Percentiles rank a stretch among this genome's conserved stretches.
Evolutionary conservation across 1,140 invertebrate genomes (phyloP).

Genomic region (Anthonomus grandis): DNA sequence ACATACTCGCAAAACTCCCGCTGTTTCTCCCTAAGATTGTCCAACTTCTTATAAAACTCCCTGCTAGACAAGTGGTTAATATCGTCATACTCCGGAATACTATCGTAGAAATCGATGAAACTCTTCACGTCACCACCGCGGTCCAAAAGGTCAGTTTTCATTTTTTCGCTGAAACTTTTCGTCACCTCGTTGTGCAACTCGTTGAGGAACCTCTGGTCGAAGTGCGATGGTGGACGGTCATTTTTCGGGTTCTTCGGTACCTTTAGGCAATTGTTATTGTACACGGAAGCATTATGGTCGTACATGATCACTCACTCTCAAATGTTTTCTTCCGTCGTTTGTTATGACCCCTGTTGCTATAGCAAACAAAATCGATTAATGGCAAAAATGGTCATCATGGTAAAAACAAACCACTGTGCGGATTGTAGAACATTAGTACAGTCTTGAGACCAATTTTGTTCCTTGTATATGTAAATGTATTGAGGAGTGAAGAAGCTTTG

Average conservation of each 20-base stretch:
- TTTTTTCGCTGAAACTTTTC: slow-evolving; percentile 35
- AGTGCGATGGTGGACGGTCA: slow-evolving; percentile 60
- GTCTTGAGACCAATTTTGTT: too few relatives aligned
- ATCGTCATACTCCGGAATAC: slow-evolving; percentile 68
- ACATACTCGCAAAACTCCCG: slow-evolving; percentile 56
- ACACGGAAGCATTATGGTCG: slow-evolving; percentile 52
- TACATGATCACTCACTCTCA: slow-evolving; percentile 27
- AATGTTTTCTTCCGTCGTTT: slow-evolving; percentile 4
- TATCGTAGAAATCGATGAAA: slow-evolving; percentile 62
- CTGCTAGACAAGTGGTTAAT: slow-evolving; percentile 64
- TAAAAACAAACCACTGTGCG: too few relatives aligned
- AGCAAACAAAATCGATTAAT: too few relatives aligned
- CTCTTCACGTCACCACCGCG: slow-evolving; percentile 49
- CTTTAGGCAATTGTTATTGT: slow-evolving; percentile 62
- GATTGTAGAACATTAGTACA: too few relatives aligned
- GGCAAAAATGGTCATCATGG: too few relatives aligned
- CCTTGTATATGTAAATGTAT: too few relatives aligned
- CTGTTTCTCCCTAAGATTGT: slow-evolving; percentile 62
- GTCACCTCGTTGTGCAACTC: slow-evolving; percentile 41
- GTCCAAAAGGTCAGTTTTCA: slow-evolving; percentile 24
- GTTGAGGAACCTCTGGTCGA: slow-evolving; percentile 56
- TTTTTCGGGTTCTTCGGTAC: slow-evolving; percentile 62
- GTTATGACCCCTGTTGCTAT: slow-evolving; percentile 5
- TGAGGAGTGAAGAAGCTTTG: too few relatives aligned
- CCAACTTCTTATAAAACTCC: slow-evolving; percentile 64